These are phyloP conservation scores for Galeruca laticollis DNA, from an alignment of 2,888 invertebrate genomes.

Conservation along the genomic window DNA sequence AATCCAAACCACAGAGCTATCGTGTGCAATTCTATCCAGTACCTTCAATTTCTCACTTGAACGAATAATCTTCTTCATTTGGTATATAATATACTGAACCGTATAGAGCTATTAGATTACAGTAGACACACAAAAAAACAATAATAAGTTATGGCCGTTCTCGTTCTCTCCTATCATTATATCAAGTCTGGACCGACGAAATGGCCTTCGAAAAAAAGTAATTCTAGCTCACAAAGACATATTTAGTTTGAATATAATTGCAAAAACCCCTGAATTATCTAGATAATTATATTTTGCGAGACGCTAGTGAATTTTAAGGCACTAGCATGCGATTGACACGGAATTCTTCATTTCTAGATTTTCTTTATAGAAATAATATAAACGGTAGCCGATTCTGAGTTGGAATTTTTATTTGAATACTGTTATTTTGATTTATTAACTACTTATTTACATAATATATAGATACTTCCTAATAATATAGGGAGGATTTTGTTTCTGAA, in stretches of 20 bases:
- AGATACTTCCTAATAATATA: constrained; percentile 10
- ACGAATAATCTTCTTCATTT: constrained; percentile 38
- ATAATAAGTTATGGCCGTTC: constrained; percentile 47
- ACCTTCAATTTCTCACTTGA: constrained; percentile 21
- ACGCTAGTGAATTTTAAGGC: constrained; percentile 38
- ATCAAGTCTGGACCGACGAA: constrained; percentile 45
- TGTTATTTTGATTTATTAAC: constrained; percentile 30
- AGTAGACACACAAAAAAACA: constrained; percentile 53
- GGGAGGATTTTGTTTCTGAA: constrained; percentile 9
- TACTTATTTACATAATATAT: constrained; percentile 26
- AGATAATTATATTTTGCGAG: constrained; percentile 37
- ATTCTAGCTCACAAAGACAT: constrained; percentile 47
- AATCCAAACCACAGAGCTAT: background rate
- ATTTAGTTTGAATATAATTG: constrained; percentile 49
- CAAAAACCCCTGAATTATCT: constrained; percentile 46
- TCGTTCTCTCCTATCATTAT: constrained; percentile 53
- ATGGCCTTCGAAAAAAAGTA: constrained; percentile 44
- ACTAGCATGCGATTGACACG: constrained; percentile 42
- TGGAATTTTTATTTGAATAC: constrained; percentile 24
- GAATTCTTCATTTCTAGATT: constrained; percentile 34
- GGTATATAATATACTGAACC: constrained; percentile 41
- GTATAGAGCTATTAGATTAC: constrained; percentile 48
- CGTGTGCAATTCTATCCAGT: background rate
- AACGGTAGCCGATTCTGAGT: constrained; percentile 30
- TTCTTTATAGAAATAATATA: constrained; percentile 9